These are phyloP conservation scores for Phymastichus coffea DNA, from an alignment of 1,140 invertebrate genomes.

Conservation along the genomic window DNA sequence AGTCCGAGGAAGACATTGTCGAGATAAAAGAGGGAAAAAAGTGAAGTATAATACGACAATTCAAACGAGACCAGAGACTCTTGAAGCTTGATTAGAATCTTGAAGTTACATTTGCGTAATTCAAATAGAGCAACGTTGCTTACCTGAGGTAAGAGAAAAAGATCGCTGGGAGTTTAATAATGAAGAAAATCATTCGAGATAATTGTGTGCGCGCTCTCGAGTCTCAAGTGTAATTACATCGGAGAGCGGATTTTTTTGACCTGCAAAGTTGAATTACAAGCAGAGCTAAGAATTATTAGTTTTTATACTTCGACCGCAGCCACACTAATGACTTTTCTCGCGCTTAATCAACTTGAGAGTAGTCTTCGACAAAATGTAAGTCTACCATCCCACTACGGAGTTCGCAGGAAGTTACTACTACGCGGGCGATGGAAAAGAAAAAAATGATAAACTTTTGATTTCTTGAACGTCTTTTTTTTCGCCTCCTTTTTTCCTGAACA, in stretches of 20 bases:
- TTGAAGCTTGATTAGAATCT: background rate
- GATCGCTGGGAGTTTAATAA: background rate
- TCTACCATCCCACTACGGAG: background rate
- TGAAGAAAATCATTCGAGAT: conserved; percentile 14
- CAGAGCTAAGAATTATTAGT: conserved; percentile 20
- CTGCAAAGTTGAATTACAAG: conserved; percentile 11
- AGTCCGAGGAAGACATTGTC: too few relatives aligned
- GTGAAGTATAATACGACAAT: too few relatives aligned
- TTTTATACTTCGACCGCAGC: conserved; percentile 14
- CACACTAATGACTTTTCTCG: conserved; percentile 19
- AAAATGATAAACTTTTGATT: too few relatives aligned
- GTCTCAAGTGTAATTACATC: conserved; percentile 18
- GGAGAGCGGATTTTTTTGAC: conserved; percentile 9
- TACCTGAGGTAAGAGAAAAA: background rate
- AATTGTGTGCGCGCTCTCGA: conserved; percentile 5
- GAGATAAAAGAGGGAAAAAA: too few relatives aligned
- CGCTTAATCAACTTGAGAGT: conserved; percentile 19
- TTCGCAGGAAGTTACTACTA: background rate
- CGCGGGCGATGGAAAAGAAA: too few relatives aligned
- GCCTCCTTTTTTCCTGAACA: too few relatives aligned
- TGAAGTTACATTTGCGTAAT: background rate
- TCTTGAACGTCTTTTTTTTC: too few relatives aligned
- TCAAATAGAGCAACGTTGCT: too few relatives aligned
- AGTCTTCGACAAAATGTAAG: conserved; percentile 4
- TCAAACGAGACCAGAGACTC: too few relatives aligned